Percentiles rank a stretch among this genome's conserved stretches.
Conservation (phyloP, 2,888 invertebrate genomes). For the Caenorhabditis uteleia region DNA sequence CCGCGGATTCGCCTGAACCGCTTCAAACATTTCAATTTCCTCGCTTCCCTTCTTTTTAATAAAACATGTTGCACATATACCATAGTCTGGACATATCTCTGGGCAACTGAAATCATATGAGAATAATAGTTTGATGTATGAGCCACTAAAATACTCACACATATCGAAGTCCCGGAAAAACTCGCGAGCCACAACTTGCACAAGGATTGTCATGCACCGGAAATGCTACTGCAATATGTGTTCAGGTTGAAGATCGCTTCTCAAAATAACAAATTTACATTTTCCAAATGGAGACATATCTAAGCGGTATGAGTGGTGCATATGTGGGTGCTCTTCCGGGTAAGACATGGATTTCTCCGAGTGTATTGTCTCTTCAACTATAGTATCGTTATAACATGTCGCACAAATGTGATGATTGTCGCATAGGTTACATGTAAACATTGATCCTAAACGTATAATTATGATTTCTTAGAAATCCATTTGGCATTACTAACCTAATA, state of each 20-base stretch:
- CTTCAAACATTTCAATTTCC: slow-evolving; percentile 38
- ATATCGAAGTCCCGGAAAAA: slow-evolving; percentile 43
- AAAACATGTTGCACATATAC: slow-evolving; percentile 42
- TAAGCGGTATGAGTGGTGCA: slow-evolving; percentile 37
- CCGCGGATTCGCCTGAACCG: slow-evolving; percentile 33
- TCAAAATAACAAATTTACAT: slow-evolving; percentile 16
- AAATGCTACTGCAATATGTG: slow-evolving; percentile 31
- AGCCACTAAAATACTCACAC: slow-evolving; percentile 30
- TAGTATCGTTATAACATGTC: slow-evolving; percentile 33
- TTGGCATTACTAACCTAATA: slow-evolving; percentile 13
- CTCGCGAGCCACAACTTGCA: slow-evolving; percentile 40
- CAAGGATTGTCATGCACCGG: slow-evolving; percentile 43
- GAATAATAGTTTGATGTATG: not conserved
- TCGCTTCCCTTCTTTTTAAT: slow-evolving; percentile 36
- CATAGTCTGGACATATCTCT: slow-evolving; percentile 39
- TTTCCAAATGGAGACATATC: slow-evolving; percentile 44
- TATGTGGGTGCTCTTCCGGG: slow-evolving; percentile 36
- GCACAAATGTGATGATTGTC: slow-evolving; percentile 36
- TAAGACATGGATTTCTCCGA: slow-evolving; percentile 14
- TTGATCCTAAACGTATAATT: slow-evolving; percentile 26
- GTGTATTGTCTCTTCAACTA: slow-evolving; percentile 33
- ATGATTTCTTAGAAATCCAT: not conserved
- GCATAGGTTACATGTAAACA: slow-evolving; percentile 42
- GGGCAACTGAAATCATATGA: slow-evolving; percentile 22
- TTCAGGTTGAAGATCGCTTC: not conserved